Percentiles rank a stretch among this genome's conserved stretches.
These are phyloP conservation scores for Hydrocynus forskahlii DNA, from an alignment of 2,797 vertebrate genomes.

Conservation along the genomic window DNA sequence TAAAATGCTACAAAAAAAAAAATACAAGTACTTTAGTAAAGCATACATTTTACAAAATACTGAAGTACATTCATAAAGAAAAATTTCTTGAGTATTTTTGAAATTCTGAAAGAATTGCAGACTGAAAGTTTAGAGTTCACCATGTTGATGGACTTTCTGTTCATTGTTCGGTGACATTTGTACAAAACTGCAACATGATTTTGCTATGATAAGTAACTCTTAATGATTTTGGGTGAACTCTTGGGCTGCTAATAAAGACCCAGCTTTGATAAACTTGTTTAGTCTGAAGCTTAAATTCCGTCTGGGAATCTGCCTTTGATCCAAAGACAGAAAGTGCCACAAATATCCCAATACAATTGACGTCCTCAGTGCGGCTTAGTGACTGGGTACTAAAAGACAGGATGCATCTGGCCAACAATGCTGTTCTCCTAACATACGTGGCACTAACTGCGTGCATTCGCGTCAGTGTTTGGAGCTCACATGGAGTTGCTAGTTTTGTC, in stretches of 20 bases:
- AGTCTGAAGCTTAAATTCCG: not conserved
- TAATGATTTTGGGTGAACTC: not conserved
- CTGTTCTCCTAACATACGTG: not conserved
- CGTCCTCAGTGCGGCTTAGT: not conserved
- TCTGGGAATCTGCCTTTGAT: not conserved
- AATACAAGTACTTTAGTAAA: too few relatives aligned
- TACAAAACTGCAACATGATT: too few relatives aligned
- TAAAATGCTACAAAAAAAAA: too few relatives aligned
- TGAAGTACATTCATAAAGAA: too few relatives aligned
- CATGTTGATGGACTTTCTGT: too few relatives aligned
- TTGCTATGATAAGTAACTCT: too few relatives aligned
- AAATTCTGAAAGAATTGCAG: too few relatives aligned
- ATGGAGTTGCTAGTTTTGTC: too few relatives aligned
- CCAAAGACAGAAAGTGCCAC: not conserved
- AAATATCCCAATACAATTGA: not conserved
- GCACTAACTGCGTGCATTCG: not conserved
- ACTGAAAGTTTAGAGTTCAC: too few relatives aligned
- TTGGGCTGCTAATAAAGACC: not conserved
- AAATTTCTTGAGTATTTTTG: too few relatives aligned
- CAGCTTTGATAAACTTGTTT: not conserved
- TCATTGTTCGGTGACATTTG: too few relatives aligned
- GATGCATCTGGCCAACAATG: not conserved
- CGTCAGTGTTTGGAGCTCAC: not conserved
- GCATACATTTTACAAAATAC: too few relatives aligned
- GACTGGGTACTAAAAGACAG: slow-evolving; percentile 1